phyloP scores from a whole-genome alignment of 2,113 vertebrate genomes.

The Ciconia maguari region DNA sequence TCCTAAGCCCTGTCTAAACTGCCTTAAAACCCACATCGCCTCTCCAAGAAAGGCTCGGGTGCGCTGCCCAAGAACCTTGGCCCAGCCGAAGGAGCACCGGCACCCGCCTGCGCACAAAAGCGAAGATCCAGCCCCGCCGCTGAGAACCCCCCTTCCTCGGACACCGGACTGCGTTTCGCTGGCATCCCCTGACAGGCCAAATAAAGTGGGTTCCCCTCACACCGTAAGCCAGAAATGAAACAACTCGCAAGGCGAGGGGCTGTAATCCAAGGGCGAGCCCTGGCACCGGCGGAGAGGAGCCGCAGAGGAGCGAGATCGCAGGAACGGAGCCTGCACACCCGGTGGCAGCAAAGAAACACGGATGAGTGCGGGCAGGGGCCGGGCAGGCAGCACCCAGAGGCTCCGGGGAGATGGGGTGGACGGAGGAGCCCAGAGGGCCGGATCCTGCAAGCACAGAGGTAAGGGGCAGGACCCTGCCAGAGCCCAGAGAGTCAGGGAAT shows the following conservation, averaged over 20 bases:
- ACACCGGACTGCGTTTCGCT: fast-evolving
- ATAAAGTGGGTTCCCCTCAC: fast-evolving
- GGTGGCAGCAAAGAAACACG: conserved; percentile 56
- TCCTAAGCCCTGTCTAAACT: not conserved
- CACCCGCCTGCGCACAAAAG: not conserved
- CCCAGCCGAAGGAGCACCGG: not conserved
- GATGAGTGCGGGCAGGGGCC: not conserved
- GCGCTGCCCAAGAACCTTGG: no score
- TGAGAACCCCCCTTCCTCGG: not conserved
- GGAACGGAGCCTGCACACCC: conserved; percentile 37
- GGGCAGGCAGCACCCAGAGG: not conserved
- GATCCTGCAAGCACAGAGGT: not conserved
- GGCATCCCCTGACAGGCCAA: no score
- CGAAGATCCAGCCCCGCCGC: not conserved
- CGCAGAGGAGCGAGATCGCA: not conserved
- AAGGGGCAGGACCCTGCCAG: not conserved
- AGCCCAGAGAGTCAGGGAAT: not conserved
- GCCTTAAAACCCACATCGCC: not conserved
- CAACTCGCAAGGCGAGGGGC: fast-evolving
- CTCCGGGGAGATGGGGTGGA: not conserved
- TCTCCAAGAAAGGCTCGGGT: fast-evolving
- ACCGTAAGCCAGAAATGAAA: fast-evolving
- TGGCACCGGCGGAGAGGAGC: not conserved
- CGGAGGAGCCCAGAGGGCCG: fast-evolving
- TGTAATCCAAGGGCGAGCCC: fast-evolving